These are phyloP conservation scores for Muscicapa comitata DNA, from an alignment of 2,797 vertebrate genomes.

Conservation along the genomic window DNA sequence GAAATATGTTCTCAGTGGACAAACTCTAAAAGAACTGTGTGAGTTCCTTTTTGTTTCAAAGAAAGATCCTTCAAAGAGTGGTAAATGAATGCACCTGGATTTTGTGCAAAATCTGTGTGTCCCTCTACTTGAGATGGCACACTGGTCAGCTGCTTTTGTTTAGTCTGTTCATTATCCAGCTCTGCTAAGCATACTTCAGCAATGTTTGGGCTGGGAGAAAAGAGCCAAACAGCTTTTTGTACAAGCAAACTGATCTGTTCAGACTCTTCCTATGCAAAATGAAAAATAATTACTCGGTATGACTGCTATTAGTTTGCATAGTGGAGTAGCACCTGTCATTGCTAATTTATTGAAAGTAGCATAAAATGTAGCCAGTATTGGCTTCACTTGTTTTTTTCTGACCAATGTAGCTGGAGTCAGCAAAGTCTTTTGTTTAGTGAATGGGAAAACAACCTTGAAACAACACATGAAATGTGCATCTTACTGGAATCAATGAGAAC, in stretches of 20 bases:
- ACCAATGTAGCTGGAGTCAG: background rate
- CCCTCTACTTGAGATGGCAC: background rate
- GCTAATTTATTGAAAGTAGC: background rate
- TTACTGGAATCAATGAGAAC: background rate
- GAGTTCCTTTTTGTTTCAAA: background rate
- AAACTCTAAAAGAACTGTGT: background rate
- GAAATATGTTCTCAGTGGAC: background rate
- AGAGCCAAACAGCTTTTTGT: background rate
- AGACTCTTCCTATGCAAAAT: background rate
- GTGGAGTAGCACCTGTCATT: background rate
- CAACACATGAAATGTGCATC: background rate
- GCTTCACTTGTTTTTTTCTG: background rate
- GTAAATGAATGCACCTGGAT: background rate
- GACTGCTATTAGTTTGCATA: background rate
- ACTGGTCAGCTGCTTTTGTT: slow-evolving; percentile 29
- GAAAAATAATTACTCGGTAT: background rate
- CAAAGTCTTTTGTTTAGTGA: background rate
- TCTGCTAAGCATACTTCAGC: background rate
- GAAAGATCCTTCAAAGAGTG: background rate
- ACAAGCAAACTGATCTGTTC: background rate
- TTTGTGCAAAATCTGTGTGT: background rate
- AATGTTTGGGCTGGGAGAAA: background rate
- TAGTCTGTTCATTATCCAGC: slow-evolving; percentile 6
- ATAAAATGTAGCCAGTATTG: background rate
- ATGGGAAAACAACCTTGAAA: background rate